phyloP scores from a whole-genome alignment of 2,797 vertebrate species.

The Hyperoplus immaculatus region DNA sequence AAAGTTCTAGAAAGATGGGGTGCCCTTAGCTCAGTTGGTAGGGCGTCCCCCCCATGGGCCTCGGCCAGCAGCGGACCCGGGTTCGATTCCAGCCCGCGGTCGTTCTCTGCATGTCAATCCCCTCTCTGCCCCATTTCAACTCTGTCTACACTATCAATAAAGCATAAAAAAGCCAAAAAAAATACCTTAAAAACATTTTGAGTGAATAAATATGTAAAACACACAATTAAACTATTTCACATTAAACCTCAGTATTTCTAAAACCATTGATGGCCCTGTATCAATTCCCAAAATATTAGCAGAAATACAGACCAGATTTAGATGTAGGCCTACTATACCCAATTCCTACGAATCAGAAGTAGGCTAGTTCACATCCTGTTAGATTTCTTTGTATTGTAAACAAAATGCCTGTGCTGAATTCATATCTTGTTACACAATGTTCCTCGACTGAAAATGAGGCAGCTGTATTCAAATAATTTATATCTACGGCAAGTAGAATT shows the following conservation, averaged over 20 bases:
- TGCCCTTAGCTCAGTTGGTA: too few relatives aligned
- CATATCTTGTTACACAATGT: neutral
- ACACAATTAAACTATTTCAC: neutral
- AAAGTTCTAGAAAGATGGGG: too few relatives aligned
- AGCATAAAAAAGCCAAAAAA: too few relatives aligned
- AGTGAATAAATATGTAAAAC: neutral
- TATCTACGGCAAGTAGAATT: neutral
- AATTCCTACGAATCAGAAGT: neutral
- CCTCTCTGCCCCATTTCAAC: too few relatives aligned
- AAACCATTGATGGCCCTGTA: neutral
- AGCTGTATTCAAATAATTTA: neutral
- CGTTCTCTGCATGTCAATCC: too few relatives aligned
- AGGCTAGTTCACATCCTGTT: neutral
- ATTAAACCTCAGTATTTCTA: neutral
- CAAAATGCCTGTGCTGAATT: neutral
- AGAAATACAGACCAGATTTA: neutral
- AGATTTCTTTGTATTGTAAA: neutral
- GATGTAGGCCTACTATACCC: neutral
- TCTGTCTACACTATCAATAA: too few relatives aligned
- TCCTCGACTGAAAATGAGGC: constrained; percentile 5
- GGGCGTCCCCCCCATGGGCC: too few relatives aligned
- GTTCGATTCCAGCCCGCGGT: too few relatives aligned
- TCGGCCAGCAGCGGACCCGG: too few relatives aligned
- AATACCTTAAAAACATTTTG: too few relatives aligned
- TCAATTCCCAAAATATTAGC: neutral